Evolutionary conservation across 2,797 vertebrate genomes (phyloP).

Genomic region (Poeciliopsis presidionis): DNA sequence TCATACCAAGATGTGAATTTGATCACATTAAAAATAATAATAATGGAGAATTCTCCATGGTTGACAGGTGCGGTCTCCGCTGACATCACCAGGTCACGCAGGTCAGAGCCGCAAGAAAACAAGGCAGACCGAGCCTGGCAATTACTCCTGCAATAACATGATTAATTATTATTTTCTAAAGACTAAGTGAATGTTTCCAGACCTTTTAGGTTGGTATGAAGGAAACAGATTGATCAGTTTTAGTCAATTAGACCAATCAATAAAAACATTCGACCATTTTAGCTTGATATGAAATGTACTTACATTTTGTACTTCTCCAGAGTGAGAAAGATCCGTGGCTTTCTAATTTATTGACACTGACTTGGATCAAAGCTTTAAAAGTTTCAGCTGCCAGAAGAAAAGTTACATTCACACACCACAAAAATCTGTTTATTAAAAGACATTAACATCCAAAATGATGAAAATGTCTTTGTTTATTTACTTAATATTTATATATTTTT

Average conservation of each 20-base stretch:
- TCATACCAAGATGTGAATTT: background rate
- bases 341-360: background rate
- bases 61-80: background rate
- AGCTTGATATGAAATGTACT: too few relatives aligned
- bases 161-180: background rate
- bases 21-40: background rate
- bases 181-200: background rate
- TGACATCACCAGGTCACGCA: background rate
- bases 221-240: too few relatives aligned
- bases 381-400: conserved; percentile 30
- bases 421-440: conserved; percentile 80
- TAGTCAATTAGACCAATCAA: too few relatives aligned
- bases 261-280: too few relatives aligned
- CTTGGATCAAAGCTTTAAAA: background rate
- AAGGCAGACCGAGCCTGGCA: background rate
- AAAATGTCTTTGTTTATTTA: conserved; percentile 87
- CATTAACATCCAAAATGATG: conserved; percentile 87
- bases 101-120: background rate
- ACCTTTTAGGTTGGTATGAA: background rate
- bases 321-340: background rate
- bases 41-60: background rate
- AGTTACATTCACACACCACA: conserved; percentile 74
- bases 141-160: background rate
- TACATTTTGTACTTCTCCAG: too few relatives aligned
- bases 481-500: conserved; percentile 87